These are phyloP conservation scores for Prostheceraeus crozeri DNA, from an alignment of 2,888 invertebrate species.

Conservation along the genomic window DNA sequence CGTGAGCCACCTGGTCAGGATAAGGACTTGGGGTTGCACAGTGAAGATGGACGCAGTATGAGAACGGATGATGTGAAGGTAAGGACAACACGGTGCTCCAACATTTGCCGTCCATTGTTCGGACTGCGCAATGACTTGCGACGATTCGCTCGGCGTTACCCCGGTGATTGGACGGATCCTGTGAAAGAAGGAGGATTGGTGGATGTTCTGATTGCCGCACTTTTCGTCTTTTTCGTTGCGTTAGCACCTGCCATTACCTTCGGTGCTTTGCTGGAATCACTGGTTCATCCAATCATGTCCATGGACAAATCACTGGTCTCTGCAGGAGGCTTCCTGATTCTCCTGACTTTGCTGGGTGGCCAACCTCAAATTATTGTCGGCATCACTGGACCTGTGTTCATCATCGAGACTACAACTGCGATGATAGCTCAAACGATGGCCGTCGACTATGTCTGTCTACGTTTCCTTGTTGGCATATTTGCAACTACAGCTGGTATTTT, in stretches of 20 bases:
- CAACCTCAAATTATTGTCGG: conserved; percentile 36
- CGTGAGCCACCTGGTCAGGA: too few relatives aligned
- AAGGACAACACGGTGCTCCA: too few relatives aligned
- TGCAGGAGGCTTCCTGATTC: conserved; percentile 30
- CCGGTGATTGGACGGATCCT: conserved; percentile 34
- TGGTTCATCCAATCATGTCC: conserved; percentile 24
- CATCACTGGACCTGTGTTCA: conserved; percentile 37
- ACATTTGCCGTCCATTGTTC: conserved; percentile 30
- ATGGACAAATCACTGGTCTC: conserved; percentile 26
- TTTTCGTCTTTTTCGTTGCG: conserved; percentile 35
- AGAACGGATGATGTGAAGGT: too few relatives aligned
- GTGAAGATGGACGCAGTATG: too few relatives aligned
- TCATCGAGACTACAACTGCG: conserved; percentile 35
- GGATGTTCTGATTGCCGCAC: conserved; percentile 30
- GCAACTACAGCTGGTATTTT: conserved; percentile 22
- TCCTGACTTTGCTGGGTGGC: conserved; percentile 35
- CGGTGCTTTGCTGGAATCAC: conserved; percentile 30
- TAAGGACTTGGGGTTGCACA: too few relatives aligned
- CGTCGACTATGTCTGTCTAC: conserved; percentile 1
- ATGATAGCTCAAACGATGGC: background rate
- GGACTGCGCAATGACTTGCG: conserved; percentile 5
- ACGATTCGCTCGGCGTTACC: conserved; percentile 19
- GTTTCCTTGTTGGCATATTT: conserved; percentile 34
- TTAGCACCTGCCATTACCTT: conserved; percentile 38
- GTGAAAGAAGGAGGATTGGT: conserved; percentile 19